phyloP scores from a whole-genome alignment of 2,113 vertebrate genomes.

The Anoplopoma fimbria region DNA sequence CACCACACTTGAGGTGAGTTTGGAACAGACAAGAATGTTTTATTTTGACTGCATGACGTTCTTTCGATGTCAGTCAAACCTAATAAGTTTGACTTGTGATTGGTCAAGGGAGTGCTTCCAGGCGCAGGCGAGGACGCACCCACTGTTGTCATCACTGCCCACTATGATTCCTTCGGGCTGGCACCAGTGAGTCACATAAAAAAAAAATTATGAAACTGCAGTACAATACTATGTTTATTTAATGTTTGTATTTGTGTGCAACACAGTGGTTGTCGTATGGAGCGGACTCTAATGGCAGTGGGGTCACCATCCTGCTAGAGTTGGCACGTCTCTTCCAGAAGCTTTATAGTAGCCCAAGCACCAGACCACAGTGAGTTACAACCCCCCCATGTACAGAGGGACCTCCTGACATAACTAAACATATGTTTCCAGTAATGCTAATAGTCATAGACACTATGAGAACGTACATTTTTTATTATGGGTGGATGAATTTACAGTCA shows the following conservation, averaged over 20 bases:
- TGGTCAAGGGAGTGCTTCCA: conserved; percentile 79
- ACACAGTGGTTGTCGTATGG: conserved; percentile 84
- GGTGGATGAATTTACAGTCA: too few relatives aligned
- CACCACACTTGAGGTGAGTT: conserved; percentile 83
- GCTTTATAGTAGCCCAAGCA: conserved; percentile 78
- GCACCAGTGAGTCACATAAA: conserved; percentile 77
- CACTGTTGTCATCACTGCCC: conserved; percentile 84
- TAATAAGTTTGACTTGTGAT: background rate
- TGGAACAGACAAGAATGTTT: too few relatives aligned
- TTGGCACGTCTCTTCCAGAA: conserved; percentile 83
- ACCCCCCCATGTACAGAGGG: background rate
- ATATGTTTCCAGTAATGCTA: too few relatives aligned
- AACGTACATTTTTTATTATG: too few relatives aligned
- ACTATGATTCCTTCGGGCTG: conserved; percentile 86
- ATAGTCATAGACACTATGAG: too few relatives aligned
- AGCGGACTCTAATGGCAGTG: conserved; percentile 86
- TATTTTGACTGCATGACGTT: background rate
- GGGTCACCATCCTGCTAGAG: conserved; percentile 82
- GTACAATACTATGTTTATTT: background rate
- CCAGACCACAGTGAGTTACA: conserved; percentile 78
- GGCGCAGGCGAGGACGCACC: conserved; percentile 79
- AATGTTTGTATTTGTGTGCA: conserved; percentile 15
- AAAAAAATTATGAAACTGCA: background rate
- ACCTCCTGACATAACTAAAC: background rate
- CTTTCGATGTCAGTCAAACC: background rate